Evolutionary conservation across 2,113 vertebrate species (phyloP).

Genomic region (Daubentonia madagascariensis): DNA sequence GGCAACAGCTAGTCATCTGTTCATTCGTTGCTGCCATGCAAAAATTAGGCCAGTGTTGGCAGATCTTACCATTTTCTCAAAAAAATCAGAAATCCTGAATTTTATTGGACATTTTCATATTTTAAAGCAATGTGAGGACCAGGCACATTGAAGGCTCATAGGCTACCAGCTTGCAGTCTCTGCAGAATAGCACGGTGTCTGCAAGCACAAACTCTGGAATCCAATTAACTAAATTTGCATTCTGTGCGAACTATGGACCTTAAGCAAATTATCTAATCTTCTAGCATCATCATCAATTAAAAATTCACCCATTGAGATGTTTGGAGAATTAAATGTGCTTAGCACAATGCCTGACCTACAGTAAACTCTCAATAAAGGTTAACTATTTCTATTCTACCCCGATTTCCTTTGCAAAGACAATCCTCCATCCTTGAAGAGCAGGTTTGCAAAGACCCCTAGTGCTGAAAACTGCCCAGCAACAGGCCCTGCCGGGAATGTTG

Average conservation of each 20-base stretch:
- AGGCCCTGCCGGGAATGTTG: background rate
- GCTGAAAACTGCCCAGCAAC: conserved; percentile 63
- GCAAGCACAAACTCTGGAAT: background rate
- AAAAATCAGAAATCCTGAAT: conserved; percentile 16
- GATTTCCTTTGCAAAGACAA: conserved; percentile 34
- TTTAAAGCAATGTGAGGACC: background rate
- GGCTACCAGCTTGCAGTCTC: background rate
- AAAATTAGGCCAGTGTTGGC: background rate
- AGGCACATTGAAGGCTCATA: background rate
- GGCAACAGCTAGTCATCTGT: background rate
- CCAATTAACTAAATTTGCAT: conserved; percentile 24
- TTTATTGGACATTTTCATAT: background rate
- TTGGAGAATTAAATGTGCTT: conserved; percentile 47
- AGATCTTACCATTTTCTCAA: background rate
- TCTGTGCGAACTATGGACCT: background rate
- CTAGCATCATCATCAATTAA: conserved; percentile 26
- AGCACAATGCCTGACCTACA: background rate
- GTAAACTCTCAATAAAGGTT: background rate
- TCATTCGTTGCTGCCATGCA: background rate
- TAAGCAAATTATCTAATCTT: conserved; percentile 50
- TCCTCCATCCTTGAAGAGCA: conserved; percentile 1
- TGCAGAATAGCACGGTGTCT: background rate
- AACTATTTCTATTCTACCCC: background rate
- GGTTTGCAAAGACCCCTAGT: background rate
- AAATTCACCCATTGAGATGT: conserved; percentile 21